Evolutionary conservation across 64 coral and sea anemone species (phyloP).

Genomic region (Actinia equina): DNA sequence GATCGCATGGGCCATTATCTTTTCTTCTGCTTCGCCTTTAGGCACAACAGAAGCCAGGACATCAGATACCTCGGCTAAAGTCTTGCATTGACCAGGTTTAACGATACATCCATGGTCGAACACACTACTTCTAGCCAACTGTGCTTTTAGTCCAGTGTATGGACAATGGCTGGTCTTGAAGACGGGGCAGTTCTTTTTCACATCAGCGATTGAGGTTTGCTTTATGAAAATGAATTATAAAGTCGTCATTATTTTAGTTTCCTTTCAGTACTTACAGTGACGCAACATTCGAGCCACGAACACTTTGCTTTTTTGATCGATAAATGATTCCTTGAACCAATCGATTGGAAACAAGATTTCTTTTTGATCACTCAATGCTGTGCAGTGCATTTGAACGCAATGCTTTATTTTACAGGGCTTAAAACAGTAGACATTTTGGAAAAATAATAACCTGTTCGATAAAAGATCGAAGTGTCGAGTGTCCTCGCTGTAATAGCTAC

Average conservation of each 20-base stretch:
- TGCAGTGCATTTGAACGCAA: no score
- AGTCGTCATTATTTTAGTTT: background rate
- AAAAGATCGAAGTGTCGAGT: no score
- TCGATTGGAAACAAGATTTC: no score
- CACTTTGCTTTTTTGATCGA: no score
- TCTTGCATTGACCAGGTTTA: background rate
- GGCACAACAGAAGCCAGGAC: background rate
- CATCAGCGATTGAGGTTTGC: background rate
- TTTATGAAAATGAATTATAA: background rate
- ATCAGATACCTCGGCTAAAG: background rate
- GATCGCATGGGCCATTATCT: background rate
- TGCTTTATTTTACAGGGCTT: background rate
- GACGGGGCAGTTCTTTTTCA: background rate
- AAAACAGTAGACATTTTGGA: background rate
- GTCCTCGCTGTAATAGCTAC: no score
- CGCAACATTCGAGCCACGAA: no score
- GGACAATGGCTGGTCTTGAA: background rate
- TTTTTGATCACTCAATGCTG: no score
- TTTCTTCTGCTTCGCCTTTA: background rate
- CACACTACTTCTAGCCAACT: background rate
- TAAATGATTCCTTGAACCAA: no score
- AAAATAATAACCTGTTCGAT: no score
- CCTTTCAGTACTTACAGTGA: background rate
- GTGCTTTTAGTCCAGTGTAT: background rate
- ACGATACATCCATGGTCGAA: background rate